Evolutionary conservation across 1,140 invertebrate genomes (phyloP).

Genomic region (Drosophila leontia): DNA sequence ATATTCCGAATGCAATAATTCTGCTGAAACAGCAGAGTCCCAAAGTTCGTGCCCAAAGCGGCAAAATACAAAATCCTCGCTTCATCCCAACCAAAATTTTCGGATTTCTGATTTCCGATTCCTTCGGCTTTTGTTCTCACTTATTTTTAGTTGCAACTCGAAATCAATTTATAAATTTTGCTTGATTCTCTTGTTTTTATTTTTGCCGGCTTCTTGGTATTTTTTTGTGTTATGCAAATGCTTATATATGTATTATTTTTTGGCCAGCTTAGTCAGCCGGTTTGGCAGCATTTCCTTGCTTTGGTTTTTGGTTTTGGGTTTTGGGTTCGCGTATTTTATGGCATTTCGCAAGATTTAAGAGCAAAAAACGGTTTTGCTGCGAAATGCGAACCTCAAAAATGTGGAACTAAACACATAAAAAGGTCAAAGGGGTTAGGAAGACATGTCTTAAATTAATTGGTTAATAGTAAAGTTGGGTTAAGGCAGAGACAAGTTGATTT

Average conservation of each 20-base stretch:
- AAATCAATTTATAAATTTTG: constrained; percentile 78
- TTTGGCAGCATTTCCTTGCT: constrained; percentile 77
- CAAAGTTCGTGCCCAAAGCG: not conserved
- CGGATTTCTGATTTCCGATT: constrained; percentile 29
- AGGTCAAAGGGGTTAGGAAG: constrained; percentile 28
- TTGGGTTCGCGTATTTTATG: constrained; percentile 34
- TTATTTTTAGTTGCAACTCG: constrained; percentile 54
- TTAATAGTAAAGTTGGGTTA: not conserved
- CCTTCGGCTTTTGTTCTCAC: constrained; percentile 22
- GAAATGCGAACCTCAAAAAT: constrained; percentile 23
- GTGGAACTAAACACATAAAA: constrained; percentile 21
- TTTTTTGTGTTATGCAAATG: constrained; percentile 52
- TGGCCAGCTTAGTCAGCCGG: constrained; percentile 60
- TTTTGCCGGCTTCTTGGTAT: constrained; percentile 13
- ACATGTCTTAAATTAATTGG: constrained; percentile 22
- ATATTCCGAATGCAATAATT: constrained; percentile 78
- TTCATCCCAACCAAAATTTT: constrained; percentile 1
- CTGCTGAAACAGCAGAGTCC: constrained; percentile 44
- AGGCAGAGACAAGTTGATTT: not conserved
- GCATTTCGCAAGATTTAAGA: constrained; percentile 50
- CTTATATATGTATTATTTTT: constrained; percentile 57
- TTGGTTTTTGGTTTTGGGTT: not conserved
- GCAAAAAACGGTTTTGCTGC: constrained; percentile 11
- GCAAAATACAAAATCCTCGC: constrained; percentile 10
- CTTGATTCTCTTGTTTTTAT: constrained; percentile 50